A percentile compares a stretch with the other conserved stretches of the same genome.
phyloP scores from a whole-genome alignment of 2,888 invertebrate species.

The Macaria liturata region DNA sequence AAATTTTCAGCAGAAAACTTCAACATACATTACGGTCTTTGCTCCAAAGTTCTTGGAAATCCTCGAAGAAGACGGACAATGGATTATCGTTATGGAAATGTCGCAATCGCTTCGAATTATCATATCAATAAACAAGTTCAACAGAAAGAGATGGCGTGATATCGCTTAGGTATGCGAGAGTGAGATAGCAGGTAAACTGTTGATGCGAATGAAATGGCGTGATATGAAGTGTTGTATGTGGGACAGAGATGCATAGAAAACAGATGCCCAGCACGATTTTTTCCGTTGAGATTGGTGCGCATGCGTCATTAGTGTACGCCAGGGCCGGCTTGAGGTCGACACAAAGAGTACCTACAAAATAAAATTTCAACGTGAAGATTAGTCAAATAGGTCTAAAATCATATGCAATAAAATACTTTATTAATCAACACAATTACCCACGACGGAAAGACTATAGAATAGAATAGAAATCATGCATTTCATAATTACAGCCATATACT shows the following conservation, averaged over 20 bases:
- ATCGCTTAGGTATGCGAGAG: constrained; percentile 25
- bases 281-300: constrained; percentile 70
- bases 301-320: constrained; percentile 69
- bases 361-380: too few species aligned
- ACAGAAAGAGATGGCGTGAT: constrained; percentile 46
- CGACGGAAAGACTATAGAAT: too few species aligned
- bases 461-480: too few species aligned
- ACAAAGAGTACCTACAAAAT: not conserved
- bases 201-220: constrained; percentile 50
- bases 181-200: constrained; percentile 55
- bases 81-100: constrained; percentile 37
- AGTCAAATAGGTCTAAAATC: too few species aligned
- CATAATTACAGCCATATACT: too few species aligned
- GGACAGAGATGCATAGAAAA: constrained; percentile 59
- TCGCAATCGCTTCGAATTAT: constrained; percentile 47
- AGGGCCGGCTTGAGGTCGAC: constrained; percentile 43
- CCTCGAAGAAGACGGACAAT: constrained; percentile 38
- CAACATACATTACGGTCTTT: constrained; percentile 23
- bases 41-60: constrained; percentile 3
- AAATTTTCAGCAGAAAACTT: constrained; percentile 22
- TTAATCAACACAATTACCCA: too few species aligned
- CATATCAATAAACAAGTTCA: constrained; percentile 65
- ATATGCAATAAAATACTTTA: too few species aligned
- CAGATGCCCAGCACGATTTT: constrained; percentile 57
- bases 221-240: constrained; percentile 22